Base-by-base conservation (phyloP, 1,140 invertebrate species). In the Argopecten irradians region DNA sequence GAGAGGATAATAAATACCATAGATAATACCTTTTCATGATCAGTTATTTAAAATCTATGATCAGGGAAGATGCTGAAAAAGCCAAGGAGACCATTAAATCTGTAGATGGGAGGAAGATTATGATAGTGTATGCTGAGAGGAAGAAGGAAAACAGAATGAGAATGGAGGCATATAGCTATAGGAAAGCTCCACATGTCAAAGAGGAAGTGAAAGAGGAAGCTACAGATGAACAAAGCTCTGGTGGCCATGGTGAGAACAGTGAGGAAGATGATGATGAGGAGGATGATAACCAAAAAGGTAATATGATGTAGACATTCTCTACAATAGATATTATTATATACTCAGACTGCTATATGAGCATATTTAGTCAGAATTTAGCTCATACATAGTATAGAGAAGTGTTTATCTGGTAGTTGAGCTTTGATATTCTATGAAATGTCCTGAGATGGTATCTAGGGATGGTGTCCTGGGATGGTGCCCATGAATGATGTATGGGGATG, bases 21-120 rank as follows among this genome's bases (percentile, higher is more conserved):
- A n/a, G n/a, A n/a, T n/a, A n/a, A n/a, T n/a, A n/a, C n/a, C n/a
- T n/a, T n/a, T n/a, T n/a, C n/a, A n/a, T n/a, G n/a, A n/a, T n/a
- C n/a, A n/a, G n/a, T n/a, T n/a, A n/a, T n/a, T n/a, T n/a, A n/a
- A n/a, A n/a, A n/a, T n/a, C n/a, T n/a, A 22, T 85, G 85, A 84
- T n/a, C 43, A 93, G 92, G 43, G 93, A 93, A 39, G 93, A 94
- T 93, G 93, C 93, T 19, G 89, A 90, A 16, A 92, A 92, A 43
- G 93, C 93, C 28, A 91, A 91, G 85, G 85, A 90, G 19, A 85
- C 82, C 28, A 87, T 92, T 3, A 90, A 90, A 16, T 87, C 83
- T 0, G 19, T 93, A 35, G 90, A 92, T 82, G 91, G 91, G 16
- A 89, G 92, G 82, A 93, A 91, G 71, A 34, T 94, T 14, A 88